Conservation (phyloP, 1,140 invertebrate species). For the Catajapyx aquilonaris region DNA sequence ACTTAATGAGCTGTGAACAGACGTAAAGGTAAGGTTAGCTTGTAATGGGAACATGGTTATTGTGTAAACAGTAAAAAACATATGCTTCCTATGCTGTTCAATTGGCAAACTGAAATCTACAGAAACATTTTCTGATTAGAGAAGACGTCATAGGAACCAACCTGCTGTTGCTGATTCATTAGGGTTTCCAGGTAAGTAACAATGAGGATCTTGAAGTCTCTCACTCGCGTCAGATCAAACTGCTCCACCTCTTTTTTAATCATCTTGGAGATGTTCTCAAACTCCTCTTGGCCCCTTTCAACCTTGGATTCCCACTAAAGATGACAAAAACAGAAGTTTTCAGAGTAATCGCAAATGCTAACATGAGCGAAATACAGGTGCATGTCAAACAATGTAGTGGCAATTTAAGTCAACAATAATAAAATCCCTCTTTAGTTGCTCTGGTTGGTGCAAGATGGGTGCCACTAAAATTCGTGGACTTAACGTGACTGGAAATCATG, state of each 20-base stretch:
- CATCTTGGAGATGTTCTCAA: slow-evolving; percentile 85
- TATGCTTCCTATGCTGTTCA: too few species aligned
- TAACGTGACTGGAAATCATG: too few species aligned
- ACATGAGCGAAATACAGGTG: slow-evolving; percentile 2
- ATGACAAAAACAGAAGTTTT: slow-evolving; percentile 10
- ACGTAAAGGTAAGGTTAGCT: too few species aligned
- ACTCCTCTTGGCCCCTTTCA: slow-evolving; percentile 86
- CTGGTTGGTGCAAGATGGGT: too few species aligned
- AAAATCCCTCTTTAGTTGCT: too few species aligned
- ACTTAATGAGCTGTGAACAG: slow-evolving; percentile 59
- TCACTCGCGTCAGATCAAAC: slow-evolving; percentile 69
- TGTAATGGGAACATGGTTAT: too few species aligned
- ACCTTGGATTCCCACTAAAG: slow-evolving; percentile 83
- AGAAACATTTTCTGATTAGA: too few species aligned
- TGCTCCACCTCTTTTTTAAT: slow-evolving; percentile 90
- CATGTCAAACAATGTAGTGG: neutral
- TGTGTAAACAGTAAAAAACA: too few species aligned
- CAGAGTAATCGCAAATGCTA: too few species aligned
- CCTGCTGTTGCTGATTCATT: slow-evolving; percentile 86
- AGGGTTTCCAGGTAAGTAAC: slow-evolving; percentile 84
- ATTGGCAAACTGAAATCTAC: too few species aligned
- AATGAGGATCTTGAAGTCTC: slow-evolving; percentile 76
- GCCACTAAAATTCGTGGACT: too few species aligned
- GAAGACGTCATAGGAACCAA: too few species aligned
- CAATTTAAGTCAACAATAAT: slow-evolving; percentile 4